Base-by-base conservation (phyloP, 2,113 vertebrate species). In the Apaloderma vittatum region DNA sequence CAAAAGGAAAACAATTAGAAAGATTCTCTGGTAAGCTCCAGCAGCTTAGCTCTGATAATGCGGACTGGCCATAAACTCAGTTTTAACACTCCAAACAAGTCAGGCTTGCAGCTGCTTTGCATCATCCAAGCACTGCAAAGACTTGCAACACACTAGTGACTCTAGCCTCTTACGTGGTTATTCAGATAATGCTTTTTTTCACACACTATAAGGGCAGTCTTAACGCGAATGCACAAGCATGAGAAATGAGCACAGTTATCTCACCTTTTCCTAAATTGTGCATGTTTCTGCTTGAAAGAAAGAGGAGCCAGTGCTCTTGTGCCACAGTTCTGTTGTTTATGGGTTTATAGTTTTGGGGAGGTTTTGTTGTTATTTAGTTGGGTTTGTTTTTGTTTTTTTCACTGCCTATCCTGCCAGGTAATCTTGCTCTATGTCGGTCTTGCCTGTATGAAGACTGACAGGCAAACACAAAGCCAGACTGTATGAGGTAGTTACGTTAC, bases 61-160 rank as follows among this genome's bases (percentile, higher is more conserved):
- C 12, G 1, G 17, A 43, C 86, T 91, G 68, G 43, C 82, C 24
- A 24, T 48, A 71, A 86, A 51, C 48, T 58, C 72, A 13, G 46
- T 62, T 90, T 73, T 80, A 90, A 49, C 46, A 29, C 30, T 57
- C 7, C 27, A 10, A 21, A 17, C 34, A 22, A 49, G 40, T 52
- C 43, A 80, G 43, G 4, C 21, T 86, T 84, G 65, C 72, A 89
- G 88, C 91, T 92, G 68, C 51, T 81, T 71, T 67, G 59, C 46
- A 14, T 88, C 52, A 48, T 23, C 13, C 4, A 22, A 37, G n/a
- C 0, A 0, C n/a, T 46, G 40, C 32, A 51, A 49, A 37, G 43
- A 34, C 15, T 85, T 92, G 68, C 62, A 79, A 27, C 16, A 46
- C 4, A 52, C 27, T 30, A 8, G 4, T 17, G 63, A 55, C 23